Conservation (phyloP, 1,140 invertebrate genomes). For the Saxidomus purpurata region DNA sequence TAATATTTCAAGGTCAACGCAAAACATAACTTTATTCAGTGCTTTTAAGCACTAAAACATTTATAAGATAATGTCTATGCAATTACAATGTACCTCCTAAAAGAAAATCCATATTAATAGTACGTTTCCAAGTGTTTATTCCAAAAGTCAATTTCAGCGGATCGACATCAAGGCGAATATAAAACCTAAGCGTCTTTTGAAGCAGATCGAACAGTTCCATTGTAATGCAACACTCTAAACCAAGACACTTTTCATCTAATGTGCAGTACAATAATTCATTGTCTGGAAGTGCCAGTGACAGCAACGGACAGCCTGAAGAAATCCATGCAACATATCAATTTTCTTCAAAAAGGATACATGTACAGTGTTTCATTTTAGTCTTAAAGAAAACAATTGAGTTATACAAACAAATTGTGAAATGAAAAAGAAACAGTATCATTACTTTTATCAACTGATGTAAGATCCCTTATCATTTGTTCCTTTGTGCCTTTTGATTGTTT, state of each 20-base stretch:
- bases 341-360: too few species aligned
- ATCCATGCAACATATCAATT: too few species aligned
- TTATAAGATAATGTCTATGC: too few species aligned
- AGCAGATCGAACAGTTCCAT: conserved; percentile 65
- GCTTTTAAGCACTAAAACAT: too few species aligned
- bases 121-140: neutral
- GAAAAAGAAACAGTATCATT: too few species aligned
- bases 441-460: conserved; percentile 48
- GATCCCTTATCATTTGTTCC: conserved; percentile 49
- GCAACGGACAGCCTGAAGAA: conserved; percentile 74
- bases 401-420: too few species aligned
- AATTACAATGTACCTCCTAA: too few species aligned
- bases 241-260: conserved; percentile 75
- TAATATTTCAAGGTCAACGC: too few species aligned
- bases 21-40: too few species aligned
- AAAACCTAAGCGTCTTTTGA: conserved; percentile 61
- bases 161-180: conserved; percentile 65
- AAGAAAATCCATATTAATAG: neutral
- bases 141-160: conserved; percentile 53
- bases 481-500: conserved; percentile 33
- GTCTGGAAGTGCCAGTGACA: conserved; percentile 73
- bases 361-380: too few species aligned
- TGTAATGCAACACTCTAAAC: conserved; percentile 69
- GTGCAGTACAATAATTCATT: conserved; percentile 73
- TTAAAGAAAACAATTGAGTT: too few species aligned